These are phyloP conservation scores for Pseudochirops cupreus DNA, from an alignment of 2,797 vertebrate species.

Conservation along the genomic window DNA sequence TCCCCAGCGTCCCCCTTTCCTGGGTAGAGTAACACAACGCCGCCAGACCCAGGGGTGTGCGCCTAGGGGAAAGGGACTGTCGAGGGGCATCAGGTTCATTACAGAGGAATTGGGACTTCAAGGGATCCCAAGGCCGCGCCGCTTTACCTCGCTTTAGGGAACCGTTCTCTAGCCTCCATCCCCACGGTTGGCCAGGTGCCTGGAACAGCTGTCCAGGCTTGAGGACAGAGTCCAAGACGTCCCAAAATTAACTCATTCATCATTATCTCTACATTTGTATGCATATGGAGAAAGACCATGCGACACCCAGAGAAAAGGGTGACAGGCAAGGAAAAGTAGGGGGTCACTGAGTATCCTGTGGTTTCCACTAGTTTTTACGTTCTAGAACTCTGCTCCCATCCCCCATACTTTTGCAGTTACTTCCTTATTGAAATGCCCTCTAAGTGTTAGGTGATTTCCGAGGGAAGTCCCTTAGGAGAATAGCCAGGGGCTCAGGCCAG, in stretches of 20 bases:
- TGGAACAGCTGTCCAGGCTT: not conserved
- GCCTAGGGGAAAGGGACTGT: not conserved
- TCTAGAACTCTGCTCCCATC: conserved; percentile 61
- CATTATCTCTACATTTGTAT: not conserved
- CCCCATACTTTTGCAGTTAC: conserved; percentile 30
- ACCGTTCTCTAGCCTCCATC: not conserved
- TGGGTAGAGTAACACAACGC: not conserved
- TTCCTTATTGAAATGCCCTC: conserved; percentile 38
- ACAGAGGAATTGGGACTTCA: not conserved
- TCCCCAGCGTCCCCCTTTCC: not conserved
- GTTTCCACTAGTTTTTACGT: conserved; percentile 41
- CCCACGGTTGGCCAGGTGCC: not conserved
- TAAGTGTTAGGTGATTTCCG: conserved; percentile 72
- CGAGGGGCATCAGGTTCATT: not conserved
- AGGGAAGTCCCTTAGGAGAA: conserved; percentile 68
- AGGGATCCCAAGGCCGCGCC: not conserved
- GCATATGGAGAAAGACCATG: not conserved
- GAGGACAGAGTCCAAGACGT: not conserved
- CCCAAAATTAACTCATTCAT: not conserved
- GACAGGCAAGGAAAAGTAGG: not conserved
- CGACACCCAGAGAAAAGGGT: not conserved
- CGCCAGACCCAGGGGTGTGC: not conserved
- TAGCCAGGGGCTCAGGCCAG: not conserved
- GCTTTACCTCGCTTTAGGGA: not conserved
- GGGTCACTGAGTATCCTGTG: conserved; percentile 3